Evolutionary conservation across 2,113 vertebrate genomes (phyloP).

Genomic region (Eolophus roseicapilla): DNA sequence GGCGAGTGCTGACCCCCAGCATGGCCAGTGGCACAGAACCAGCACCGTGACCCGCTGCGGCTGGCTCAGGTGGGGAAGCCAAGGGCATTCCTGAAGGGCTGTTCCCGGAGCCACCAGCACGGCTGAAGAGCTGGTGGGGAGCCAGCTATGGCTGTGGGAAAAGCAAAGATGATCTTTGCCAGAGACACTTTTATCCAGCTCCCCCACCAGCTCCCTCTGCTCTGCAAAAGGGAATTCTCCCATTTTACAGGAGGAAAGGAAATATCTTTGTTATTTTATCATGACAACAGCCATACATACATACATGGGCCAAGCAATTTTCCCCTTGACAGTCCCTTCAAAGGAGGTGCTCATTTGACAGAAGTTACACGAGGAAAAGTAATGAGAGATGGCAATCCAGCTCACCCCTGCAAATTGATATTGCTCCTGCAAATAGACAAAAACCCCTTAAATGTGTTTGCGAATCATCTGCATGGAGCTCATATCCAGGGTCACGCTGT

Average conservation of each 20-base stretch:
- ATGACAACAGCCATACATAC: background rate
- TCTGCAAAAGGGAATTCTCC: slow-evolving; percentile 12
- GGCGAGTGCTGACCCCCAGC: background rate
- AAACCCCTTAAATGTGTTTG: background rate
- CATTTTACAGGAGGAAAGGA: background rate
- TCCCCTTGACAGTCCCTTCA: background rate
- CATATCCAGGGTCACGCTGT: background rate
- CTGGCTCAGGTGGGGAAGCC: background rate
- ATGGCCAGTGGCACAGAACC: accelerated
- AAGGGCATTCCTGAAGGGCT: background rate
- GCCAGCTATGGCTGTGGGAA: background rate
- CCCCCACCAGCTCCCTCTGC: background rate
- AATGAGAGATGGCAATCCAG: background rate
- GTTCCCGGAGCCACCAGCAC: background rate
- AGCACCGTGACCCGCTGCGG: accelerated
- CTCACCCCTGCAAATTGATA: background rate
- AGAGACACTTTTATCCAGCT: background rate
- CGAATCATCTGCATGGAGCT: background rate
- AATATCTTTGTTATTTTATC: background rate
- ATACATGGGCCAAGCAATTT: background rate
- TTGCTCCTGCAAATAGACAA: background rate
- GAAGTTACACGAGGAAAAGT: background rate
- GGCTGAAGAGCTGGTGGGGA: background rate
- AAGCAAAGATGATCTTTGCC: background rate
- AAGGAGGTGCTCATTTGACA: background rate